Base-by-base conservation (phyloP, 2,888 invertebrate species). In the Odontocerum albicorne region DNA sequence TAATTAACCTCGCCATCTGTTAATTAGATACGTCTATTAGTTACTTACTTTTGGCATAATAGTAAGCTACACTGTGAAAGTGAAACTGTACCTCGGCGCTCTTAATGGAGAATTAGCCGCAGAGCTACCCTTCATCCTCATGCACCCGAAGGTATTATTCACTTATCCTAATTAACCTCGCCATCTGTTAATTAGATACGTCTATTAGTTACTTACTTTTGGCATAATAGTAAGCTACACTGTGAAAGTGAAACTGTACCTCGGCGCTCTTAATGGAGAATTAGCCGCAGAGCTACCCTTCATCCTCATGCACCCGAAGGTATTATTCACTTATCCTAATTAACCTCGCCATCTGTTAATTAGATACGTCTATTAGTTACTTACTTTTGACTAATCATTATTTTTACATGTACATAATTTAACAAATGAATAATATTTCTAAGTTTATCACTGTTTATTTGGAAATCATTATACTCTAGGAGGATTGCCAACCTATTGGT, bases 191-290 rank as follows among this genome's bases (percentile, higher is more conserved):
- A n/a, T n/a, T n/a, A n/a, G n/a, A n/a, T n/a, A n/a, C n/a, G n/a
- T n/a, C n/a, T n/a, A n/a, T n/a, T n/a, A n/a, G n/a, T n/a, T n/a
- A n/a, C n/a, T n/a, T n/a, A n/a, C 92, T 46, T 93, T 96, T 69
- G 96, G 96, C 57, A 96, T 96, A 66, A 88, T 96, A 63, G 95
- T 97, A 7, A 94, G 93, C 33, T 97, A 97, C 79, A 91, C 91
- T 52, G 92, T 92, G 32, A 96, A 96, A 76, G 93, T 96, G 46
- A 94, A 96, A 74, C 81, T 97, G 45, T 94, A 93, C 72, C 81
- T 96, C 62, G 96, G 93, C 13, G 93, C 96, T 40, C 80, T 96
- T 62, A 93, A 92, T 57, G 96, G 96, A 3, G 96, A 96, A 75
- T 75, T 97, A 40, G 85, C 90, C 20, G 95, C 96, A 2, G 94